Evolutionary conservation across 2,888 invertebrate species (phyloP), one percentile per base, ranked within the genome.

Genomic region (Trachelus troglodyta): DNA sequence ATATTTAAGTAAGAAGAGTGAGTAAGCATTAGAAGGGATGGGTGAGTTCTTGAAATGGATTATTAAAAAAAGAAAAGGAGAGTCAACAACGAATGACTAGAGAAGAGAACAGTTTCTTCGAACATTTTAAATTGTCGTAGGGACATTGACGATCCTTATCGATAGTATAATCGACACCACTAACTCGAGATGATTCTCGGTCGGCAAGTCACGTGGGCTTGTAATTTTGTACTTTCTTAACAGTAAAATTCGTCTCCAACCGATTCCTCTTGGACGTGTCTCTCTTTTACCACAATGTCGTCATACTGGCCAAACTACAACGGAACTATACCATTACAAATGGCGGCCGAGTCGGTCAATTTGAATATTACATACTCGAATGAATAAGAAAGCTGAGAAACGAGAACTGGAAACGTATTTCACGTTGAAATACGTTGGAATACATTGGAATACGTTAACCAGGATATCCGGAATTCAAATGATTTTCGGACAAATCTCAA

Each of bases 1-100:
- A 75, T 95, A 95, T 85, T 86, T 83, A 77, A 87, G 83, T 77
- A 90, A 90, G 82, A 89, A 89, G 81, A 81, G 80, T 75, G 81
- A 84, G 75, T 88, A 86, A 85, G 80, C 81, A 79, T 56, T 56
- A 56, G 56, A 40, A 15, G 23, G 9, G 56, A 56, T 0, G 23
- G 15, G 15, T 40, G 40, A 40, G 9, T 56, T 56, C 56, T 9
- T 23, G 15, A 15, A 23, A 56, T 23, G 56, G 56, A 56, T 56
- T 23, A 23, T 9, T 56, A 23, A 37, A 4, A 12, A 23, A 73
- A 35, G n/a, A 73, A 56, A 56, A 23, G 9, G 56, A 56, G 56
- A 23, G 23, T 56, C 56, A 56, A 56, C 1, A 9, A 56, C 23
- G 56, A 23, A 15, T 35, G 40, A 40, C 15, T 15, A 40, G 40